A percentile compares a stretch with the other conserved stretches of the same genome.
Evolutionary conservation across 2,113 vertebrate genomes (phyloP).

Genomic region (Urocolius indicus): DNA sequence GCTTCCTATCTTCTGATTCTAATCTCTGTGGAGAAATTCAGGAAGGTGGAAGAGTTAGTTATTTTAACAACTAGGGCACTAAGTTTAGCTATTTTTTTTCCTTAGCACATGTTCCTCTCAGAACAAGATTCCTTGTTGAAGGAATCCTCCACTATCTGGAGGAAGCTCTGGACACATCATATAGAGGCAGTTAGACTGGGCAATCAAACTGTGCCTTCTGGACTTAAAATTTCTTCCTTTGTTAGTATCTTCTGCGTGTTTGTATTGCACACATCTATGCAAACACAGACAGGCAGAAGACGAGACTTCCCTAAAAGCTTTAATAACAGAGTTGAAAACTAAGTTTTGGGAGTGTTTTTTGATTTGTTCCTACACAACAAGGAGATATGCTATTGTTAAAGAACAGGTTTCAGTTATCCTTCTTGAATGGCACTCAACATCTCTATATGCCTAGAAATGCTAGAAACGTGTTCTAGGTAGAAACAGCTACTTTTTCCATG

Average conservation of each 20-base stretch:
- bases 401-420: slow-evolving; percentile 66
- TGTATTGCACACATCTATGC: neutral
- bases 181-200: neutral
- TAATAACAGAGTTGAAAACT: slow-evolving; percentile 10
- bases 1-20: neutral
- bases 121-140: neutral
- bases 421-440: slow-evolving; percentile 70
- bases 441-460: slow-evolving; percentile 73
- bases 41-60: neutral
- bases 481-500: slow-evolving; percentile 85
- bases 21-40: neutral
- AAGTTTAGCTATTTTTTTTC: neutral
- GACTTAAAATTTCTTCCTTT: neutral
- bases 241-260: neutral
- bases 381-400: slow-evolving; percentile 37
- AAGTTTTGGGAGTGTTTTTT: neutral
- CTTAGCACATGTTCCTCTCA: neutral
- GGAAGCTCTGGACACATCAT: neutral
- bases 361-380: neutral
- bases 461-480: slow-evolving; percentile 91
- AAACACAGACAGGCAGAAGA: neutral
- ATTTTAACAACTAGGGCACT: neutral
- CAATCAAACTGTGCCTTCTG: neutral
- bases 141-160: neutral
- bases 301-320: slow-evolving; percentile 34